A percentile compares a stretch with the other conserved stretches of the same genome.
These are phyloP conservation scores for Tangara arthus DNA, from an alignment of 2,797 vertebrate species.

Conservation along the genomic window DNA sequence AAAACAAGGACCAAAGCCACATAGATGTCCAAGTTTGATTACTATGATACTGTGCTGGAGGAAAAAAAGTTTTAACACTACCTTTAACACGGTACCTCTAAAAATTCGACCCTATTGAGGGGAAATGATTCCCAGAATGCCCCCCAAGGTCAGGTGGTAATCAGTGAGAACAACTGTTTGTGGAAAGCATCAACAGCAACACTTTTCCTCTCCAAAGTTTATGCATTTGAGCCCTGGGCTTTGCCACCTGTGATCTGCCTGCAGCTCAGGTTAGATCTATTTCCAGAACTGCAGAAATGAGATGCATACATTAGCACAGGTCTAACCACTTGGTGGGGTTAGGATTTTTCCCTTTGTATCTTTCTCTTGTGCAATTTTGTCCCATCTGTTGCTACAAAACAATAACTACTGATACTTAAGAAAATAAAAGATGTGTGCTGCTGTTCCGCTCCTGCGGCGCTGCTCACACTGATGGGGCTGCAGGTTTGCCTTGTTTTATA, in stretches of 20 bases:
- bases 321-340: background rate
- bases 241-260: background rate
- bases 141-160: background rate
- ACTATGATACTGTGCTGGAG: background rate
- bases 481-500: background rate
- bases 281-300: background rate
- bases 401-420: background rate
- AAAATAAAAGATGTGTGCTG: background rate
- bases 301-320: background rate
- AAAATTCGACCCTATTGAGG: background rate
- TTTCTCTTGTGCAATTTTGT: background rate
- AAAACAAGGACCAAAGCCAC: background rate
- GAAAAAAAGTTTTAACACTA: fast-evolving
- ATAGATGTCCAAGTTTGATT: background rate
- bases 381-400: background rate
- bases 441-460: too few relatives aligned
- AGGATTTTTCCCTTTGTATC: background rate
- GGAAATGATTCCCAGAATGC: background rate
- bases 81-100: background rate
- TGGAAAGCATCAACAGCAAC: background rate
- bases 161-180: background rate
- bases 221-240: background rate
- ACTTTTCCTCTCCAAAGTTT: background rate
- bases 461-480: background rate
- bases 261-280: background rate